Conservation (phyloP, 2,888 invertebrate genomes). For the Acanthococcus lagerstroemiae region DNA sequence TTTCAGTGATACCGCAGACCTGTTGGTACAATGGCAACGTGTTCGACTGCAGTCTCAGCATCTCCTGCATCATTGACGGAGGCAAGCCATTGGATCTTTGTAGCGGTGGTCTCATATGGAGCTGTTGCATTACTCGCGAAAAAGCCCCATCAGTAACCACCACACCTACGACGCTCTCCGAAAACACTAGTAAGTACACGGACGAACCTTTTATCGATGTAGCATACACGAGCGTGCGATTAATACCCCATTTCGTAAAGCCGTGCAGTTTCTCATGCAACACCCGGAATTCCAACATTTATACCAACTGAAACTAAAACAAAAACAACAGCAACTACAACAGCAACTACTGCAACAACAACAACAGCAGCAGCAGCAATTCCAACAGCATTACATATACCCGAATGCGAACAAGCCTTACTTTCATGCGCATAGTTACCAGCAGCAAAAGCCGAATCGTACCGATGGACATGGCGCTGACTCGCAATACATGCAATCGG, state of each 20-base stretch:
- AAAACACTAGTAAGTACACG: constrained; percentile 74
- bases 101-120: constrained; percentile 90
- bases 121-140: constrained; percentile 70
- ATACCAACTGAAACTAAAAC: constrained; percentile 30
- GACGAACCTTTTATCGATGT: not conserved
- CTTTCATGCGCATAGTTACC: constrained; percentile 18
- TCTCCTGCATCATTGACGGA: constrained; percentile 80
- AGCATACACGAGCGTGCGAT: not conserved
- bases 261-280: constrained; percentile 36
- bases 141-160: constrained; percentile 47
- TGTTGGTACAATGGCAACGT: constrained; percentile 76
- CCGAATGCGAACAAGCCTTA: constrained; percentile 30
- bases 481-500: constrained; percentile 8
- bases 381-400: constrained; percentile 34
- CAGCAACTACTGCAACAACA: constrained; percentile 35
- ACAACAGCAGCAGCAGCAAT: constrained; percentile 23
- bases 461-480: not conserved
- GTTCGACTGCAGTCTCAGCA: constrained; percentile 81
- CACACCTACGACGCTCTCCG: constrained; percentile 39
- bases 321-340: constrained; percentile 33
- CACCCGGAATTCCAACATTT: constrained; percentile 34
- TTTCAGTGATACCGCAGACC: constrained; percentile 74
- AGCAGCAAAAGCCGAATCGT: constrained; percentile 7
- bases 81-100: constrained; percentile 81
- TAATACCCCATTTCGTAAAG: constrained; percentile 11